phyloP scores from a whole-genome alignment of 1,140 invertebrate genomes.

The Coenobita brevimanus region DNA sequence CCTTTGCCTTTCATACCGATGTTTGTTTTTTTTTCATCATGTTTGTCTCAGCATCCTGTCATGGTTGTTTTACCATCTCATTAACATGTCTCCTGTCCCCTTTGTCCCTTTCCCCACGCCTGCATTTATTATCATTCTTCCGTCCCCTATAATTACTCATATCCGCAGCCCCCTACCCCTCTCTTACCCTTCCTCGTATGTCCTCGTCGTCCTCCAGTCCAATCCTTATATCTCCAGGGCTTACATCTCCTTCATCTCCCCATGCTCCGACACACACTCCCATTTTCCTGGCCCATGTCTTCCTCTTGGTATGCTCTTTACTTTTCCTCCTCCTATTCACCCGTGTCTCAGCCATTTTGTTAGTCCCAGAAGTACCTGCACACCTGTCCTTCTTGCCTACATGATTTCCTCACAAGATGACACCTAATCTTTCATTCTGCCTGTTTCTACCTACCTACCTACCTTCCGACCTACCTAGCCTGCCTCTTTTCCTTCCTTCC shows the following conservation, averaged over 20 bases:
- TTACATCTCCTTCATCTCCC: no score
- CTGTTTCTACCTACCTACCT: no score
- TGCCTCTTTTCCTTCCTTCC: background rate
- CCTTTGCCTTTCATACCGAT: background rate
- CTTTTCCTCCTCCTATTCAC: background rate
- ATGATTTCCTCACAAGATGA: no score
- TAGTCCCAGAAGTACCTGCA: no score
- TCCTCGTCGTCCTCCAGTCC: background rate
- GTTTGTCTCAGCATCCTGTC: background rate
- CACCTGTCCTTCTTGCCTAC: background rate
- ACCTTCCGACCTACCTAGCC: no score
- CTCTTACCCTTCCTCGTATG: no score
- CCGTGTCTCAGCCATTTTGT: background rate
- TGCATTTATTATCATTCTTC: background rate
- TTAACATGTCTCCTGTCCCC: background rate
- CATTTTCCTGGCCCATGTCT: constrained; percentile 1
- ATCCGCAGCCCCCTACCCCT: background rate
- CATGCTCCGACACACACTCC: constrained; percentile 1
- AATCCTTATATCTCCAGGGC: background rate
- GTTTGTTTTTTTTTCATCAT: background rate
- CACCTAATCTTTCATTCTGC: no score
- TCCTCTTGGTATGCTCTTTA: background rate
- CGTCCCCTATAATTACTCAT: background rate
- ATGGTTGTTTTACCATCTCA: background rate
- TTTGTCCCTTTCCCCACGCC: background rate